Conservation (phyloP, 2,797 vertebrate species). For the Gambelia wislizenii region DNA sequence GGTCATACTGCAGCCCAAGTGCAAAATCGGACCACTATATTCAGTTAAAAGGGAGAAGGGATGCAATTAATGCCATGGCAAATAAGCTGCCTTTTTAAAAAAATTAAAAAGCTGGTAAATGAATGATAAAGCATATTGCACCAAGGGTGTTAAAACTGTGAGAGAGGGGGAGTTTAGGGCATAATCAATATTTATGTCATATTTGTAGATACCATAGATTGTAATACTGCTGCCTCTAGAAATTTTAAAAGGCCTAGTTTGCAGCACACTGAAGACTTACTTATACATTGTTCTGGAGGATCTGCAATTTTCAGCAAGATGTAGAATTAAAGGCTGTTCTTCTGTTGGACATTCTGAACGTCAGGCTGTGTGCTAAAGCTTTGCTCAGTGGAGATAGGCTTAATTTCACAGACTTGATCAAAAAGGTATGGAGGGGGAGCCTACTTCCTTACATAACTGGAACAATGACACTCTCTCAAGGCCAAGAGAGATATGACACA, state of each 20-base stretch:
- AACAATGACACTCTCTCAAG: too few relatives aligned
- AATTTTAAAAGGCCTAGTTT: neutral
- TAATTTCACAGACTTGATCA: neutral
- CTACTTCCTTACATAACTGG: too few relatives aligned
- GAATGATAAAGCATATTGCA: constrained; percentile 49
- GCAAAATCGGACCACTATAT: neutral
- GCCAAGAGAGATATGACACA: too few relatives aligned
- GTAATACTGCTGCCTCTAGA: neutral
- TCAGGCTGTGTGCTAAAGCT: neutral
- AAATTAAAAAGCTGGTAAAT: neutral
- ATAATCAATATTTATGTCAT: neutral
- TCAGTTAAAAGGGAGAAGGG: neutral
- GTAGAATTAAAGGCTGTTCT: neutral
- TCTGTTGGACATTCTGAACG: neutral
- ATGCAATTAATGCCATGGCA: neutral
- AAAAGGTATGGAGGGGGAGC: too few relatives aligned
- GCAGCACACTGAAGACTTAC: neutral
- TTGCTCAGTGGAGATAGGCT: neutral
- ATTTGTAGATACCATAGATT: neutral
- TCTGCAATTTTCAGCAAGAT: neutral
- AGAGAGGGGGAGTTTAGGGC: neutral
- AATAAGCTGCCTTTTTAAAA: neutral
- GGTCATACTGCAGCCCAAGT: neutral
- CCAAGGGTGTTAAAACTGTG: neutral
- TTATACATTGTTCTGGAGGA: neutral